These are phyloP conservation scores for Drosophila ogumai DNA, from an alignment of 1,140 invertebrate species.

Conservation along the genomic window DNA sequence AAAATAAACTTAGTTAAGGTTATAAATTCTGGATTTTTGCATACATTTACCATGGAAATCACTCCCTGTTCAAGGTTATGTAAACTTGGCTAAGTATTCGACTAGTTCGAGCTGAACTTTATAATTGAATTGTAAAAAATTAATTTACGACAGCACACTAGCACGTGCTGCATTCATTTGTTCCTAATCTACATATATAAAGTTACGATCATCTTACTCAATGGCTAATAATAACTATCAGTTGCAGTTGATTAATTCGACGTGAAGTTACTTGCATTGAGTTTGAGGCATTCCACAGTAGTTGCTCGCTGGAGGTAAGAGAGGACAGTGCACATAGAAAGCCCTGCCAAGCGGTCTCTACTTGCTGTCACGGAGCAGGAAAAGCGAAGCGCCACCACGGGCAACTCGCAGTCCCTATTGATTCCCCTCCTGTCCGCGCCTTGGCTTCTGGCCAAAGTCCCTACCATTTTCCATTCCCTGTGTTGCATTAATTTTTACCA, in stretches of 20 bases:
- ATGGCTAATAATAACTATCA: neutral
- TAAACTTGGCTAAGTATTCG: neutral
- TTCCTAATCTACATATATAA: neutral
- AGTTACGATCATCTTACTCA: neutral
- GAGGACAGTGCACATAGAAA: neutral
- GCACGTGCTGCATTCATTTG: neutral
- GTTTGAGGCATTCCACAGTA: neutral
- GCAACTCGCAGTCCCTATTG: constrained; percentile 26
- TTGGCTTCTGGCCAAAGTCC: constrained; percentile 56
- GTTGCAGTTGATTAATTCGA: neutral
- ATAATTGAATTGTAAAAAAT: neutral
- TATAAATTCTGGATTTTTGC: neutral
- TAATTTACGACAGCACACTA: too few relatives aligned
- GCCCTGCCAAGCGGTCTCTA: neutral
- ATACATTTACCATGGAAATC: neutral
- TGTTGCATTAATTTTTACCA: constrained; percentile 66
- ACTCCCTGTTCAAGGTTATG: neutral
- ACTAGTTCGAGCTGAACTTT: neutral
- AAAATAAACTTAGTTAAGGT: neutral
- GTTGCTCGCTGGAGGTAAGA: neutral
- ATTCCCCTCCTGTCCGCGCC: constrained; percentile 25
- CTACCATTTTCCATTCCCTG: constrained; percentile 23
- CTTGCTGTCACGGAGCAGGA: constrained; percentile 26
- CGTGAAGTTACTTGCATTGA: neutral
- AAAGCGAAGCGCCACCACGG: constrained; percentile 12